Conservation (phyloP, 2,888 invertebrate species). For the Petrophora chlorosata region DNA sequence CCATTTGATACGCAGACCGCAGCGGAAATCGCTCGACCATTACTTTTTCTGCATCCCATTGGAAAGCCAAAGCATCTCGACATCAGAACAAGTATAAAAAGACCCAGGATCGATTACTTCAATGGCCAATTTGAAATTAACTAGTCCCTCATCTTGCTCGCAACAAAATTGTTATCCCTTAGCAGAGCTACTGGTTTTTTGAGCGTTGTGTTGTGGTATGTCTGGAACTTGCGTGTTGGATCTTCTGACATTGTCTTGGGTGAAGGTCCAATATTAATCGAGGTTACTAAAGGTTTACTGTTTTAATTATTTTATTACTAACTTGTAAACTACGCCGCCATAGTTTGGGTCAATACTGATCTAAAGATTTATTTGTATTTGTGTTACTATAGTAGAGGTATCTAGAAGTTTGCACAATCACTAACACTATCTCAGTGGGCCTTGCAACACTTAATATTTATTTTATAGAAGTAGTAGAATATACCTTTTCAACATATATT, state of each 20-base stretch:
- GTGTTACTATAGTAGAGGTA: too few species aligned
- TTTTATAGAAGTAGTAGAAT: too few species aligned
- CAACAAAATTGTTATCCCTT: slow-evolving; percentile 16
- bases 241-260: slow-evolving; percentile 8
- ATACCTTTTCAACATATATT: too few species aligned
- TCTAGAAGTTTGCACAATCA: too few species aligned
- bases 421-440: too few species aligned
- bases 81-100: slow-evolving; percentile 21
- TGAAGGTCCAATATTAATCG: too few species aligned
- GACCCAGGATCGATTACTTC: slow-evolving; percentile 22
- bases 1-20: slow-evolving; percentile 53
- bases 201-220: slow-evolving; percentile 10
- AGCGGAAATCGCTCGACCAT: slow-evolving; percentile 64
- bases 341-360: too few species aligned
- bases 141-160: slow-evolving; percentile 11
- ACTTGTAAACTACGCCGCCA: too few species aligned
- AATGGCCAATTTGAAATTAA: slow-evolving; percentile 28
- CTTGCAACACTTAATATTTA: too few species aligned
- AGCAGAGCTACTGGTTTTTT: slow-evolving; percentile 6
- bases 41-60: slow-evolving; percentile 56
- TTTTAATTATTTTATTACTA: not conserved
- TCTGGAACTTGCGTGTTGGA: slow-evolving; percentile 4
- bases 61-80: slow-evolving; percentile 53
- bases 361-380: too few species aligned
- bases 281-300: not conserved